Conservation (phyloP, 2,797 vertebrate genomes). For the Cynodonichthys magdalenae region DNA sequence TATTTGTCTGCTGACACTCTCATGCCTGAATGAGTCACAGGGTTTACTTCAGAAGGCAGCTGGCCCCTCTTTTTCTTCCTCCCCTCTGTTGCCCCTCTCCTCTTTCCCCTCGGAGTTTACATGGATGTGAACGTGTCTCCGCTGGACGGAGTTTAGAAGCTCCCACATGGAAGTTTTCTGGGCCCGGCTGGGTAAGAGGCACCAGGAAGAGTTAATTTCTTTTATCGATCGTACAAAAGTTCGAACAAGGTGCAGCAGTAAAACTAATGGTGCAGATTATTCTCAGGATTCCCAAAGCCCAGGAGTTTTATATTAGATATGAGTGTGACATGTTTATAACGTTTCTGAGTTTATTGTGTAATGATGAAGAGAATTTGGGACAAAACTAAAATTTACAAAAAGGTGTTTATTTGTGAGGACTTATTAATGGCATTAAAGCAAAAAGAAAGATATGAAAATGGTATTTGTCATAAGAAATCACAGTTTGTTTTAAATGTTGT, state of each 20-base stretch:
- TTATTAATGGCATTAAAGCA: not conserved
- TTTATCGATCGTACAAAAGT: not conserved
- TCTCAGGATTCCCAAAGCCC: constrained; percentile 23
- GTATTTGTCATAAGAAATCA: not conserved
- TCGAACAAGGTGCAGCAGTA: constrained; percentile 22
- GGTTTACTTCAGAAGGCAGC: constrained; percentile 43
- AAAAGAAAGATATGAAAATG: not conserved
- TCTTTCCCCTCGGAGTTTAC: constrained; percentile 15
- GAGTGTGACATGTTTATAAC: not conserved
- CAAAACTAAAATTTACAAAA: no score
- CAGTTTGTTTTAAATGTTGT: not conserved
- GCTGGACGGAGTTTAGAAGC: constrained; percentile 15
- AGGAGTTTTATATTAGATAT: constrained; percentile 54
- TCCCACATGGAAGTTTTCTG: constrained; percentile 65
- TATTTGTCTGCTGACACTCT: constrained; percentile 26
- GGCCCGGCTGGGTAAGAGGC: constrained; percentile 59
- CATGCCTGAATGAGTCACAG: constrained; percentile 58
- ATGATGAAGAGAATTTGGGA: not conserved
- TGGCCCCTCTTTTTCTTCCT: constrained; percentile 28
- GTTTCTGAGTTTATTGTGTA: not conserved
- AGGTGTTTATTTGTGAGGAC: no score
- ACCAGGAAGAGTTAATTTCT: not conserved
- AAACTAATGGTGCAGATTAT: constrained; percentile 14
- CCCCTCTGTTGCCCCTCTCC: constrained; percentile 4
- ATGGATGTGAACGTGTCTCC: constrained; percentile 28